Conservation (phyloP, 1,140 invertebrate species). For the Fopius arisanus region DNA sequence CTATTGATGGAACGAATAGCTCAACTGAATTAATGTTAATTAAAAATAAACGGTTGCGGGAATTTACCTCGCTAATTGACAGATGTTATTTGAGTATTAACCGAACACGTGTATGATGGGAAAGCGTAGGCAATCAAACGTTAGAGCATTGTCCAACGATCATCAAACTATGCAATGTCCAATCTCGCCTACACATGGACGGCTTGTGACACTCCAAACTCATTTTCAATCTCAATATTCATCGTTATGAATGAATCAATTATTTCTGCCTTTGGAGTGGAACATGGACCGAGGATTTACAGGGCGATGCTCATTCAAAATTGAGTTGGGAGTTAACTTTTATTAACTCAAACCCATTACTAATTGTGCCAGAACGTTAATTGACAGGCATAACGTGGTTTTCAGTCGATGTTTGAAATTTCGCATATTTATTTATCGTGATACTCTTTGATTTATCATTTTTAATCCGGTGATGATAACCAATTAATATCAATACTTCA, state of each 20-base stretch:
- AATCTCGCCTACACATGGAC: background rate
- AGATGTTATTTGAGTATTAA: conserved; percentile 57
- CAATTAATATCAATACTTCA: too few species aligned
- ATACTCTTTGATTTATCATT: background rate
- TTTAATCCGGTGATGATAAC: too few species aligned
- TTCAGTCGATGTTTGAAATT: background rate
- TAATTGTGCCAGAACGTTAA: background rate
- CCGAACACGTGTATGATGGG: conserved; percentile 15
- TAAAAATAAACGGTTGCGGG: background rate
- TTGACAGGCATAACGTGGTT: background rate
- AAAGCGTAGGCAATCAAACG: conserved; percentile 23
- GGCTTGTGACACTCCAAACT: background rate
- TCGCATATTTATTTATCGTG: background rate
- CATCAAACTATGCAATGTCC: conserved; percentile 22
- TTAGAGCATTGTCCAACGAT: conserved; percentile 21
- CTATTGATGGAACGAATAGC: too few species aligned
- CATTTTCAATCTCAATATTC: conserved; percentile 29
- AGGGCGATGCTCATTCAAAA: background rate
- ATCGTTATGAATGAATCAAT: conserved; percentile 22
- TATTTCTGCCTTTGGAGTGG: background rate
- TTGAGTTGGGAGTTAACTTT: background rate
- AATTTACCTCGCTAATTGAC: conserved; percentile 49
- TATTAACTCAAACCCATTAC: background rate
- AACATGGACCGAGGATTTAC: conserved; percentile 29
- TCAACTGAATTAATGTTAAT: too few species aligned